Base-by-base conservation (phyloP, 37 sponge, comb jelly and placozoan genomes). In the Haliclona indistincta region DNA sequence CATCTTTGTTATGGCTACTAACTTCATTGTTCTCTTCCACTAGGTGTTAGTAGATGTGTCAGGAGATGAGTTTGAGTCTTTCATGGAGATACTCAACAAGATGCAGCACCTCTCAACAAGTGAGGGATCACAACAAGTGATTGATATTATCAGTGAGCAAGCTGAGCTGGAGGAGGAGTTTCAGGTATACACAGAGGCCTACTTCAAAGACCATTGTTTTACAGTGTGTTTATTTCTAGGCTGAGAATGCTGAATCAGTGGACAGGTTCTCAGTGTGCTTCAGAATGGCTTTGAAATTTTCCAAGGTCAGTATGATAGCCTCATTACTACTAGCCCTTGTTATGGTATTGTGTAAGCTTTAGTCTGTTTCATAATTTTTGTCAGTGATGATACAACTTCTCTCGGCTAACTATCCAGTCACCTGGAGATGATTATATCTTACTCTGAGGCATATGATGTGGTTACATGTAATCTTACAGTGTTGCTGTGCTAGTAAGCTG, bases 241-340 rank as follows among this genome's bases (percentile, higher is more conserved):
- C 56, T 0, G 35, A 67, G 7, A 75, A 74, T 43, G 58, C 7
- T 4, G 87, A 87, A 38, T 1, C 4, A 40, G 37, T 87, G 2
- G 81, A 87, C 41, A 58, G 80, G 40, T 87, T 87, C 38, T 53
- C 61, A 33, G 76, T 82, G 20, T 87, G 87, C 37, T 87, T 75
- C 62, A 80, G 63, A 51, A 75, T 77, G 29, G 82, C 87, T 1
- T 70, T 87, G 63, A 87, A 87, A 71, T 81, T 75, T 49, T 70
- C 76, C 41, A 76, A 76, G 82, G 87, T 87, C 0, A 60, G 75
- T n/a, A n/a, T n/a, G n/a, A n/a, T n/a, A n/a, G n/a, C n/a, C n/a
- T n/a, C n/a, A n/a, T n/a, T n/a, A n/a, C n/a, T n/a, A n/a, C n/a
- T n/a, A n/a, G n/a, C n/a, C n/a, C n/a, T n/a, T n/a, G n/a, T n/a